Base-by-base conservation (phyloP, 2,797 vertebrate species). In the Acanthurus lineatus region DNA sequence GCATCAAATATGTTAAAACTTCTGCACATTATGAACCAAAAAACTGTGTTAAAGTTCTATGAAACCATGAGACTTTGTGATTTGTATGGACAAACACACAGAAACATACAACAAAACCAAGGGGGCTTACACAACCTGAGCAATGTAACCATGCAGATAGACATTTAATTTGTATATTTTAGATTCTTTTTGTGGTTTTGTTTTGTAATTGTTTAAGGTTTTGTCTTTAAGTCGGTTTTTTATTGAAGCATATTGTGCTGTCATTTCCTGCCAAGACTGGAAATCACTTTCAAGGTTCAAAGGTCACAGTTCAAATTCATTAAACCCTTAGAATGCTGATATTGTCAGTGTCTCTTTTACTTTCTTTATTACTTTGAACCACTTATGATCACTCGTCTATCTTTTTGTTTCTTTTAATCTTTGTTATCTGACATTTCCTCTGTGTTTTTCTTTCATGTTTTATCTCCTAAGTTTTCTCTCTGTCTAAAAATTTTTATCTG, bases 261-360 rank as follows among this genome's bases (percentile, higher is more conserved):
- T 76, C 35, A 60, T 74, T 85, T 85, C 73, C 75, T 63, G 10
- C 44, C 40, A 38, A 35, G 48, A 81, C 56, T 85, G 69, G 64
- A 79, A 78, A 69, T 84, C 76, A 69, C 16, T 35, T 67, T 84
- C 64, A 83, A 73, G 70, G 72, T 89, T 88, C 81, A 91, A 84
- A 84, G 75, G 78, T 90, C 79, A 65, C 63, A 84, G 52, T 32
- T 75, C 25, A 79, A 57, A 72, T 47, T 53, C 59, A 75, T 88
- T 84, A 84, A 95, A 94, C 94, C 93, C 93, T 94, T 93, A 94
- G 93, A 95, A 93, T 68, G 89, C 94, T 94, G 93, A 84, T 79
- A 44, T 83, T 42, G 62, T 88, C 80, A 60, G 62, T 87, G 64
- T 83, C 81, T 71, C 59, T 47, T 84, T 64, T 79, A 51, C 65